Evolutionary conservation across 2,888 invertebrate species (phyloP).

Genomic region (Hypena proboscidalis): DNA sequence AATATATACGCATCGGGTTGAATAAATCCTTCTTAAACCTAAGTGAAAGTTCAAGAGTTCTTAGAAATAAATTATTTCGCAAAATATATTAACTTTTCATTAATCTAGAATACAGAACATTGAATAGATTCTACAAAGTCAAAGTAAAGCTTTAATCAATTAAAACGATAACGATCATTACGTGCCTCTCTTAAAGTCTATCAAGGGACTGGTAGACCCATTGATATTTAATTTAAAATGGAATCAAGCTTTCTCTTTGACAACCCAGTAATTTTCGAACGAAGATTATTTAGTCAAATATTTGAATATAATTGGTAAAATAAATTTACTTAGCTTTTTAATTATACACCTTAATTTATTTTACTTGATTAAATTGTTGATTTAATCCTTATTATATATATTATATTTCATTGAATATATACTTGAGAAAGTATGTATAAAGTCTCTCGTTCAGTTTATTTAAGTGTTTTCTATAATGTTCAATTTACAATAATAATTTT

Average conservation of each 20-base stretch:
- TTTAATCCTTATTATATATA: too few species aligned
- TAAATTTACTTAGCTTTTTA: neutral
- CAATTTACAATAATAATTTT: neutral
- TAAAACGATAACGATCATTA: constrained; percentile 33
- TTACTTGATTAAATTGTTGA: too few species aligned
- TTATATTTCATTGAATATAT: too few species aligned
- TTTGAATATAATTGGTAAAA: constrained; percentile 21
- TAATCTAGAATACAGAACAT: neutral
- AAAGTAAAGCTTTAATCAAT: constrained; percentile 31
- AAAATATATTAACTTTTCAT: too few species aligned
- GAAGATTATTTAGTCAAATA: constrained; percentile 23
- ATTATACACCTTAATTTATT: neutral
- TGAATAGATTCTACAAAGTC: constrained; percentile 2
- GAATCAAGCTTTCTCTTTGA: constrained; percentile 25
- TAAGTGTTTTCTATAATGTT: constrained; percentile 1
- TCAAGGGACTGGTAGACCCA: constrained; percentile 25
- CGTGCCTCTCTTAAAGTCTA: constrained; percentile 22
- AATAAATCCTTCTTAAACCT: too few species aligned
- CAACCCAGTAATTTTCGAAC: constrained; percentile 16
- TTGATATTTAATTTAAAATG: constrained; percentile 31
- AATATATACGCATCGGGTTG: too few species aligned
- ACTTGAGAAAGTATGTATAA: too few species aligned
- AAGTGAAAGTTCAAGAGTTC: too few species aligned
- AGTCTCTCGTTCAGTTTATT: too few species aligned
- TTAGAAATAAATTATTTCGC: too few species aligned